These are phyloP conservation scores for Tribolium madens DNA, from an alignment of 1,140 invertebrate species.

Conservation along the genomic window DNA sequence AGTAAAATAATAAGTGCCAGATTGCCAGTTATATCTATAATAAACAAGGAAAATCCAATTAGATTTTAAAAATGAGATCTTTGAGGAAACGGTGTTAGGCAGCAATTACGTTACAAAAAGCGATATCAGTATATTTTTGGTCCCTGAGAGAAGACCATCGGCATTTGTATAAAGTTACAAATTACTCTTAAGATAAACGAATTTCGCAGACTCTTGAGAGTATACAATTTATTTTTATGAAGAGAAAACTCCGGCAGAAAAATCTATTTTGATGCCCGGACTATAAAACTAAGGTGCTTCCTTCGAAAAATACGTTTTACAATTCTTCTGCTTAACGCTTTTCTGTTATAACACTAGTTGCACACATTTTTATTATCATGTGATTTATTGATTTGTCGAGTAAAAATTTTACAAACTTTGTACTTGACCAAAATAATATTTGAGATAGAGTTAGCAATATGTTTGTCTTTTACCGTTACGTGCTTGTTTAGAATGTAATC, in stretches of 20 bases:
- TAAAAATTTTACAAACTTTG: background rate
- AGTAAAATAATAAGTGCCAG: constrained; percentile 8
- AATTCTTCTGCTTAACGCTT: background rate
- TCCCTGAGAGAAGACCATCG: background rate
- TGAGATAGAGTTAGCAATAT: background rate
- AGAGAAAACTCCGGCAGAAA: constrained; percentile 1
- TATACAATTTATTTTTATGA: constrained; percentile 35
- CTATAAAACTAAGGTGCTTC: constrained; percentile 7
- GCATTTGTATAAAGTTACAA: constrained; percentile 23
- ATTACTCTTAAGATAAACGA: constrained; percentile 18
- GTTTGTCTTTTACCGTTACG: background rate
- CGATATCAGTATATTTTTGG: constrained; percentile 4
- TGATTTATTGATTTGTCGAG: no score
- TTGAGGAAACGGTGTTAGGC: background rate
- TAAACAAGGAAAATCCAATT: constrained; percentile 16
- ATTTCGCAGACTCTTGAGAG: constrained; percentile 2
- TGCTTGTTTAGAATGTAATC: constrained; percentile 11
- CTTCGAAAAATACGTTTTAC: background rate
- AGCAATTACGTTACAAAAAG: constrained; percentile 23
- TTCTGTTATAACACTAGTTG: constrained; percentile 11
- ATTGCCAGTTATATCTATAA: constrained; percentile 15
- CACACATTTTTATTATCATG: constrained; percentile 1
- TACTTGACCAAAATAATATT: constrained; percentile 4
- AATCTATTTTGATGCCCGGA: constrained; percentile 19
- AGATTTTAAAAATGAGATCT: constrained; percentile 4